Percentiles rank a stretch among this genome's conserved stretches.
phyloP scores from a whole-genome alignment of 23 tunicate species.

The Clavelina lepadiformis region DNA sequence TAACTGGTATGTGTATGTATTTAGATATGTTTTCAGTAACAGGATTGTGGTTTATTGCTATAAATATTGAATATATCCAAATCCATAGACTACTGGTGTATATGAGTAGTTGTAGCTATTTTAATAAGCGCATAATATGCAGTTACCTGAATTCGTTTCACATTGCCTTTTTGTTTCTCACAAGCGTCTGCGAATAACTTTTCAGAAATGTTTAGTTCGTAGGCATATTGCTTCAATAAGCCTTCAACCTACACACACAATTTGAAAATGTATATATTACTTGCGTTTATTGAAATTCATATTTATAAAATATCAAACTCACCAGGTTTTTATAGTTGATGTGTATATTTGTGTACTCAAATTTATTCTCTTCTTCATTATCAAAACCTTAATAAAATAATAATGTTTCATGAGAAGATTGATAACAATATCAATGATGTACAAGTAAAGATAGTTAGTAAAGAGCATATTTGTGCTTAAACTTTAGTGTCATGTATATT shows the following conservation, averaged over 20 bases:
- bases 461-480: neutral
- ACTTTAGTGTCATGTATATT: neutral
- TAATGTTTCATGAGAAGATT: neutral
- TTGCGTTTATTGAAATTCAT: neutral
- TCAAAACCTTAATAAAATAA: constrained; percentile 50
- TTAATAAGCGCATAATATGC: no score
- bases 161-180: constrained; percentile 24
- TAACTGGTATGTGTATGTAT: no score
- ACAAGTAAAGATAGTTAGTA: neutral
- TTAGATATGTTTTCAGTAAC: no score
- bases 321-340: constrained; percentile 60
- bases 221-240: constrained; percentile 41
- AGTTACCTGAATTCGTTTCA: no score
- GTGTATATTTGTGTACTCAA: constrained; percentile 83
- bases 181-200: constrained; percentile 65
- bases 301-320: neutral
- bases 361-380: constrained; percentile 68
- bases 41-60: no score
- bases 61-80: no score
- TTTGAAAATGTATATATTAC: neutral
- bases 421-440: neutral
- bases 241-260: constrained; percentile 48
- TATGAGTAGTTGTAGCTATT: no score
- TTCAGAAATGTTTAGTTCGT: constrained; percentile 55
- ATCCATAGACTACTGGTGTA: no score